These are phyloP conservation scores for Stenopsyche tienmushanensis DNA, from an alignment of 1,140 invertebrate genomes.

Conservation along the genomic window DNA sequence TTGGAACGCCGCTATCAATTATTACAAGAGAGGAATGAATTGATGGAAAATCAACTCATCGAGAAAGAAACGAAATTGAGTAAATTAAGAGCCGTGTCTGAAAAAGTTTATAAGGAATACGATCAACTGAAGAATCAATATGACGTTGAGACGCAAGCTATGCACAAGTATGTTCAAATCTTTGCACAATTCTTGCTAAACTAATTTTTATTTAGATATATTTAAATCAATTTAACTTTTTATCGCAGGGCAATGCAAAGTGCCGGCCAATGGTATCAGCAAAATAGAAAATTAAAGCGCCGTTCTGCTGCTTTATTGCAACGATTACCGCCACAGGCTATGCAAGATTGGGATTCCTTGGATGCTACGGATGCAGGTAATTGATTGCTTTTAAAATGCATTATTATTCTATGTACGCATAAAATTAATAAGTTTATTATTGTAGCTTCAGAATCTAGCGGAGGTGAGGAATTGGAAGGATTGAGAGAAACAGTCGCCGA, in stretches of 20 bases:
- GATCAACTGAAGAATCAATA: constrained; percentile 71
- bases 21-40: constrained; percentile 57
- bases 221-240: constrained; percentile 26
- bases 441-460: constrained; percentile 58
- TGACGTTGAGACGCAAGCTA: constrained; percentile 68
- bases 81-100: constrained; percentile 65
- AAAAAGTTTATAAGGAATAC: constrained; percentile 71
- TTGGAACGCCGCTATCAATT: constrained; percentile 61
- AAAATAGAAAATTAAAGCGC: constrained; percentile 69
- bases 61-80: constrained; percentile 63
- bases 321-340: constrained; percentile 53
- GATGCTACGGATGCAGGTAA: constrained; percentile 50
- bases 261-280: constrained; percentile 69
- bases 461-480: constrained; percentile 66
- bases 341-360: constrained; percentile 50
- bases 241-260: constrained; percentile 58
- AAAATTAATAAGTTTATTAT: too few relatives aligned
- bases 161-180: constrained; percentile 60
- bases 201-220: too few relatives aligned
- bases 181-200: constrained; percentile 11
- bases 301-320: constrained; percentile 63
- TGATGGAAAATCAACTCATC: constrained; percentile 57
- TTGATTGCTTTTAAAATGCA: neutral
- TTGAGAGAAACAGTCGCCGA: constrained; percentile 66
- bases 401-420: neutral